phyloP scores from a whole-genome alignment of 2,113 vertebrate genomes.

The Willisornis vidua region DNA sequence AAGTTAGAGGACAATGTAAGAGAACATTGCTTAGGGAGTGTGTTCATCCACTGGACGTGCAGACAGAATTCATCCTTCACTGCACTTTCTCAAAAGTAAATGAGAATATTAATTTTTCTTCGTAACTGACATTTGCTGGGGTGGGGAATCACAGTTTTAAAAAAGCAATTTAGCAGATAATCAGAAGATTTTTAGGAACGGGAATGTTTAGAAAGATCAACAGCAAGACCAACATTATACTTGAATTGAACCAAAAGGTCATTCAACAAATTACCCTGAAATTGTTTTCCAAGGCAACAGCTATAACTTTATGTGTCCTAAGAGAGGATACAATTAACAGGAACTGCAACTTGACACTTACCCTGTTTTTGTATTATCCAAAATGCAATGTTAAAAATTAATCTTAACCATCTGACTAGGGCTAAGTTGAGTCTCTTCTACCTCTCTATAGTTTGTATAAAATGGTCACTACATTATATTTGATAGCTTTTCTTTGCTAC shows the following conservation, averaged over 20 bases:
- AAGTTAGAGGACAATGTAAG: background rate
- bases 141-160: background rate
- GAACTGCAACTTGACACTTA: background rate
- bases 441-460: background rate
- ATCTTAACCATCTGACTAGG: background rate
- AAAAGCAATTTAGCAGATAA: background rate
- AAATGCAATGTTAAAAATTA: background rate
- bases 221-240: background rate
- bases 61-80: background rate
- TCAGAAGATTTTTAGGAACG: background rate
- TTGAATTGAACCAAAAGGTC: background rate
- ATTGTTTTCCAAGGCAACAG: background rate
- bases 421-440: background rate
- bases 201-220: background rate
- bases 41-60: background rate
- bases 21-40: background rate
- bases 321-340: background rate
- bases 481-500: background rate
- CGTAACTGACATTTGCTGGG: background rate
- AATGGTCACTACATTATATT: background rate
- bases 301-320: background rate
- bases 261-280: background rate
- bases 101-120: background rate
- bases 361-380: background rate
- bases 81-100: background rate